Evolutionary conservation across 2,113 vertebrate genomes (phyloP), one percentile per base, ranked within the genome.

Genomic region (Protomyctophum bolini): DNA sequence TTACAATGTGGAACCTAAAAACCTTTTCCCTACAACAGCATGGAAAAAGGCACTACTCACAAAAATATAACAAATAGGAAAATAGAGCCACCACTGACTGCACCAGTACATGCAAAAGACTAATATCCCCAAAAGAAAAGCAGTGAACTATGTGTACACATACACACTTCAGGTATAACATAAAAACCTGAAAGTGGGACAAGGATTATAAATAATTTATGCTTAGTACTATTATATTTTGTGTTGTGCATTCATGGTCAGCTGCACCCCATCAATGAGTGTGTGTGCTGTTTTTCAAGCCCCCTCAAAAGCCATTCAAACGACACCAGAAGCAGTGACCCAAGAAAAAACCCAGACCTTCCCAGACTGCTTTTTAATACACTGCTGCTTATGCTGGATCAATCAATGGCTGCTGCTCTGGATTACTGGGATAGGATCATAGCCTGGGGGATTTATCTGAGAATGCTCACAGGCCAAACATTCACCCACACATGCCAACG

Each of bases 281-380:
- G 79, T 73, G 55, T 73, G 55, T 77, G 81, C 85, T 70, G 11
- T 66, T 79, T 81, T 82, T 86, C 51, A 69, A 41, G 77, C 55
- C 78, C 68, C 76, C 83, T 82, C 75, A 61, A 78, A 60, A 82
- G 58, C 66, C 68, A 68, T 49, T 56, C 0, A 8, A 79, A 66
- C 50, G 70, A 73, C 68, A 80, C 73, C 70, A 66, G 79, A 64
- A 63, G 74, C 76, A 58, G 66, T 72, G 77, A 75, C 73, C 70
- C 10, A 15, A 41, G 76, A 70, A 33, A 46, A 67, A 63, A 87
- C 86, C 85, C 83, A 73, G 52, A 52, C 63, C 55, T 64, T 67
- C 49, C 2, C 3, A 73, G 80, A 76, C 55, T 50, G 64, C 57
- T 70, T 76, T 58, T 69, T 73, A 78, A 10, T 2, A 54, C 0